Conservation (phyloP, 2,888 invertebrate genomes). For the Pyralis farinalis region DNA sequence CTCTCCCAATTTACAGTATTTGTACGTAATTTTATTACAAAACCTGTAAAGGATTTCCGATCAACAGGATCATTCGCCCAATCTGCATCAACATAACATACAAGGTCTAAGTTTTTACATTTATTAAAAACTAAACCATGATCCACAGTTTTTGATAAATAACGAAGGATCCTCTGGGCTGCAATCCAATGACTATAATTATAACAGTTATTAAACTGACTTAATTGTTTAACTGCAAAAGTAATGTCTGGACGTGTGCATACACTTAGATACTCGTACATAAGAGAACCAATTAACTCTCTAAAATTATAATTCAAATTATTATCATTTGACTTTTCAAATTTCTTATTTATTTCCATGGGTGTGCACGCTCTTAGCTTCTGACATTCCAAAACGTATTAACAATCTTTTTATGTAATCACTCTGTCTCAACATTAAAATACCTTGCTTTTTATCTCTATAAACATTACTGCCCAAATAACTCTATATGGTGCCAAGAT, state of each 20-base stretch:
- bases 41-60: not conserved
- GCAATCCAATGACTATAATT: slow-evolving; percentile 2
- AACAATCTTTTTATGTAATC: not conserved
- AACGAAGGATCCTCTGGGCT: not conserved
- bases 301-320: not conserved
- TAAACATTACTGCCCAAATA: not conserved
- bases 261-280: slow-evolving; percentile 7
- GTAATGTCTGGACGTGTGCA: slow-evolving; percentile 7
- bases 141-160: slow-evolving; percentile 1
- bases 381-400: not conserved
- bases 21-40: not conserved
- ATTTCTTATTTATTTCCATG: not conserved
- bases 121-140: not conserved
- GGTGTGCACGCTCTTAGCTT: not conserved
- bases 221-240: not conserved
- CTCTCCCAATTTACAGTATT: too few species aligned
- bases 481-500: too few species aligned
- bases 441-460: not conserved
- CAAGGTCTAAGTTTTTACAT: not conserved
- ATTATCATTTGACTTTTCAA: not conserved
- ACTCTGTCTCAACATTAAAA: not conserved
- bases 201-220: slow-evolving; percentile 7
- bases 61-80: not conserved
- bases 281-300: not conserved
- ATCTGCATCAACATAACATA: slow-evolving; percentile 3